Percentiles rank a stretch among this genome's conserved stretches.
Evolutionary conservation across 2,113 vertebrate genomes (phyloP).

Genomic region (Ivindomyrus marchei): DNA sequence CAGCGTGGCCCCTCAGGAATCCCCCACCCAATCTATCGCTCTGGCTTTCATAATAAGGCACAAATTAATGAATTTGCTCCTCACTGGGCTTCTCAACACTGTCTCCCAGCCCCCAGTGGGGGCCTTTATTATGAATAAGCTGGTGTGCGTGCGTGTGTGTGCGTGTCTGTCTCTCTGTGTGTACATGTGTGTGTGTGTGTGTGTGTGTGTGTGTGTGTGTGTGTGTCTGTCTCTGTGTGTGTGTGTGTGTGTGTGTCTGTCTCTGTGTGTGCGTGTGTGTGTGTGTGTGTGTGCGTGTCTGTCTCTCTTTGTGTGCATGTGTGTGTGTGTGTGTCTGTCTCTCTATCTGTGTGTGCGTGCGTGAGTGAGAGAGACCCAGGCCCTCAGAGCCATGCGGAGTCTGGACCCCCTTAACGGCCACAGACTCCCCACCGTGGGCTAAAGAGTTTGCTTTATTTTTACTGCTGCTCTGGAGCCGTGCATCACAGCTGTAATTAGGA

Average conservation of each 20-base stretch:
- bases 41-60: not conserved
- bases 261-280: not conserved
- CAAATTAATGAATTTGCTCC: not conserved
- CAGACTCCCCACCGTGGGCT: not conserved
- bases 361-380: not conserved
- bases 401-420: not conserved
- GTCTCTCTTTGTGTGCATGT: not conserved
- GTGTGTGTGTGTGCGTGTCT: not conserved
- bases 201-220: not conserved
- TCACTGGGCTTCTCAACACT: not conserved
- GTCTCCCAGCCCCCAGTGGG: not conserved
- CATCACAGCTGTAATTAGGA: constrained; percentile 5
- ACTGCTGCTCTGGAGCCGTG: not conserved
- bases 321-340: not conserved
- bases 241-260: not conserved
- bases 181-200: not conserved
- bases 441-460: not conserved
- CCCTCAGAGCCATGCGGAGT: not conserved
- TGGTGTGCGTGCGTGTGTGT: not conserved
- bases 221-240: not conserved
- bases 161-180: too few species aligned
- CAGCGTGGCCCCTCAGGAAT: too few species aligned
- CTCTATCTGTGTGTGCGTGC: not conserved
- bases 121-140: not conserved
- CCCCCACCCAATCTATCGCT: not conserved